Evolutionary conservation across 2,797 vertebrate species (phyloP), one percentile per base, ranked within the genome.

Genomic region (Lophius americanus): DNA sequence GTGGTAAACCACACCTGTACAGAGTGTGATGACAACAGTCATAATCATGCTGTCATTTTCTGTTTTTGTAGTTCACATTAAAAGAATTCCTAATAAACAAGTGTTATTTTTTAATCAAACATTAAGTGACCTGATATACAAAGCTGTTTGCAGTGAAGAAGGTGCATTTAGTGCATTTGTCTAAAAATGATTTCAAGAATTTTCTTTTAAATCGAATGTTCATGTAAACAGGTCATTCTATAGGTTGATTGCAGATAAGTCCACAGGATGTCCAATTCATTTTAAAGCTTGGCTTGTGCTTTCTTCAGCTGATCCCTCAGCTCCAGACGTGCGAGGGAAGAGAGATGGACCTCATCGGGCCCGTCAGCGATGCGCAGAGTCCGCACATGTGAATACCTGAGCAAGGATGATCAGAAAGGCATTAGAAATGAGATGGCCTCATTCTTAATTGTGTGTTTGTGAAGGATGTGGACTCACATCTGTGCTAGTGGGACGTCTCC

Each of bases 51-150:
- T 94, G 96, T 94, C 89, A 81, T 79, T 93, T 94, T 94, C 93
- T 92, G 94, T 93, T 96, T 97, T 97, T 97, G 95, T 97, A 97
- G 95, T 93, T 95, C 92, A 94, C 94, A 95, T 92, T 94, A 95
- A 95, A 85, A 92, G 8, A 94, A 96, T 96, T 97, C 94, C 95
- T 96, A 96, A 96, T 90, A 90, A 91, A 72, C 59, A 23, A 72
- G 14, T 68, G 64, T 87, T 54, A 81, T 86, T 83, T 73, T 55
- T 72, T 43, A 12, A 46, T 46, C 9, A 11, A 41, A 70, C 48
- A 50, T 14, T 53, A 23, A 23, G 9, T 46, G 54, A 41, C 8
- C 4, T 52, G 49, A 37, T 4, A 57, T 23, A 37, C 6, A n/a
- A 11, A 53, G 33, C 49, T 23, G n/a, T 9, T 35, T 35, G 23